Evolutionary conservation across 2,888 invertebrate species (phyloP), one percentile per base, ranked within the genome.

Genomic region (Aproaerema taeniolella): DNA sequence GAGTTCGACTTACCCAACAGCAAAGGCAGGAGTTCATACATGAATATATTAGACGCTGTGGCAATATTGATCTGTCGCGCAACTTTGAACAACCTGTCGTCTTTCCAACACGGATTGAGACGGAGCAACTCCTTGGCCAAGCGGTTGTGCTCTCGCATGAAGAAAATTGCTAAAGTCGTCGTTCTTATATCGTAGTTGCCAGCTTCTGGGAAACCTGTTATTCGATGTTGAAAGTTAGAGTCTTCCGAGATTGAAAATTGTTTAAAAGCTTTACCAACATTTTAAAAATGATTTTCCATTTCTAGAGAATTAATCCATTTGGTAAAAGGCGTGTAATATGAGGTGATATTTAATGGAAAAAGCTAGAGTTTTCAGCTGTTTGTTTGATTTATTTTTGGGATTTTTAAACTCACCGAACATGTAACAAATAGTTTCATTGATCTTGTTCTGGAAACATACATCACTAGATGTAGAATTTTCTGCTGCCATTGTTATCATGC

Each of bases 61-160:
- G 71, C 79, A 17, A 80, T 69, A 44, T 78, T 79, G 36, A 79
- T 75, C 33, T 76, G 73, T 2, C 77, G 52, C 0, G 80, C 71
- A 13, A 75, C 69, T 49, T 77, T 79, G 43, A 79, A 81, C 0
- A 80, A 49, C 8, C 78, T 60, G 42, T 81, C 80, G 34, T 80
- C 78, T 34, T 69, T 72, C 79, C 80, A 81, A 41, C 80, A 79
- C 5, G 79, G 75, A 46, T 81, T 78, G 2, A 78, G 55, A 11
- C 65, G 49, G 14, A 61, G 63, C 9, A 80, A 53, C 8, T 49
- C 53, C 11, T 43, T 61, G 2, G 78, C 78, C n/a, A 80, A 31
- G 13, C 75, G 59, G 42, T 80, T 80, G 45, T 81, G 80, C 47
- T 80, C 74, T n/a, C 76, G 60, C 63, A 70, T 68, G 46, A 80